A percentile compares a stretch with the other conserved stretches of the same genome.
phyloP scores from a whole-genome alignment of 1,140 invertebrate species.

The Papilio helenus region DNA sequence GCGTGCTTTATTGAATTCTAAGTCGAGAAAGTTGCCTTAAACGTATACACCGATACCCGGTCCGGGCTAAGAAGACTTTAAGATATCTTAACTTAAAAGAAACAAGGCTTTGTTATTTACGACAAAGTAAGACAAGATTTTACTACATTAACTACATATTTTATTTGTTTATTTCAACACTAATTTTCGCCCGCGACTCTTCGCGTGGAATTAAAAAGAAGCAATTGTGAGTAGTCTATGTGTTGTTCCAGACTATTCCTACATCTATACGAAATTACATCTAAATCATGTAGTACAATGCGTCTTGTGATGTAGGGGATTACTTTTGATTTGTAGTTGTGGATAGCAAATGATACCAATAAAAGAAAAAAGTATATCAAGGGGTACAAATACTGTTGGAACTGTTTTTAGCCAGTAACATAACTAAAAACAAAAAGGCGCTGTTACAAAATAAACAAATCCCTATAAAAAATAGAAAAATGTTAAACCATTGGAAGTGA shows the following conservation, averaged over 20 bases:
- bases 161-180: background rate
- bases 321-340: background rate
- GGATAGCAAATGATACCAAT: background rate
- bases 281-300: background rate
- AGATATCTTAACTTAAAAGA: conserved; percentile 59
- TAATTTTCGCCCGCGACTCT: no score
- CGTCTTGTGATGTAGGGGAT: background rate
- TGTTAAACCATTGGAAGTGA: background rate
- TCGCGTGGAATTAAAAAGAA: no score
- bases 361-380: background rate
- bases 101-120: conserved; percentile 36
- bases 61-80: conserved; percentile 58
- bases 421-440: background rate
- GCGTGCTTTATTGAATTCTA: conserved; percentile 74
- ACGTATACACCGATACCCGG: conserved; percentile 69
- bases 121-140: conserved; percentile 5
- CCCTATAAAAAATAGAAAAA: background rate
- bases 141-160: background rate
- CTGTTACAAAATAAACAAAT: background rate
- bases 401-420: background rate
- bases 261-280: no score
- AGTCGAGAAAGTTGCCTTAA: conserved; percentile 71
- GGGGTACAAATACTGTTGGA: background rate
- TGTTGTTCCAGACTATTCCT: no score
- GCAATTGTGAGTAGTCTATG: no score